Evolutionary conservation across 2,888 invertebrate species (phyloP).

Genomic region (Hoplodrina blanda): DNA sequence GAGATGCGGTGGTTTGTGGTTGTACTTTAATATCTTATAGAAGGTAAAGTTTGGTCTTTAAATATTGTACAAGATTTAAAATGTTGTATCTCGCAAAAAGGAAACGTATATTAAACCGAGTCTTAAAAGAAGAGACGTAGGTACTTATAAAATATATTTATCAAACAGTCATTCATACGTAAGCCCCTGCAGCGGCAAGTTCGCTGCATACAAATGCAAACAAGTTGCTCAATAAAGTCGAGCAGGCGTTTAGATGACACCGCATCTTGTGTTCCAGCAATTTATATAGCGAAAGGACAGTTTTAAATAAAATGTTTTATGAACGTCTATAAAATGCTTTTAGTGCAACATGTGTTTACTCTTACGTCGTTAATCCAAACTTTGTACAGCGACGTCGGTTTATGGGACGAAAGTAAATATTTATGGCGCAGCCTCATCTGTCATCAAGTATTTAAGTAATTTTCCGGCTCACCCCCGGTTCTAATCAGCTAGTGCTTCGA

Average conservation of each 20-base stretch:
- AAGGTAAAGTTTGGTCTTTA: constrained; percentile 18
- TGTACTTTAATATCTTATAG: constrained; percentile 33
- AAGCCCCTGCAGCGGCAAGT: constrained; percentile 59
- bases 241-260: constrained; percentile 72
- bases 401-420: constrained; percentile 77
- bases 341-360: constrained; percentile 82
- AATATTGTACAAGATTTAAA: not conserved
- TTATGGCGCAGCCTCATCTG: constrained; percentile 72
- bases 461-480: constrained; percentile 80
- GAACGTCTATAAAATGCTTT: constrained; percentile 79
- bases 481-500: constrained; percentile 84
- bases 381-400: constrained; percentile 77
- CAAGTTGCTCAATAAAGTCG: constrained; percentile 74
- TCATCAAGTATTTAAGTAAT: constrained; percentile 85
- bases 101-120: not conserved
- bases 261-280: constrained; percentile 61
- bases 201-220: constrained; percentile 59
- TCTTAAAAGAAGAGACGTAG: constrained; percentile 18
- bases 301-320: constrained; percentile 75
- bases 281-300: constrained; percentile 66
- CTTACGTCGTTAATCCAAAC: constrained; percentile 81
- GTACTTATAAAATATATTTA: constrained; percentile 25
- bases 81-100: not conserved
- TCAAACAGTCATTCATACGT: constrained; percentile 44
- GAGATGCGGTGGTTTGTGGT: constrained; percentile 45